These are phyloP conservation scores for Drosophila robusta DNA, from an alignment of 2,888 invertebrate genomes.

Conservation along the genomic window DNA sequence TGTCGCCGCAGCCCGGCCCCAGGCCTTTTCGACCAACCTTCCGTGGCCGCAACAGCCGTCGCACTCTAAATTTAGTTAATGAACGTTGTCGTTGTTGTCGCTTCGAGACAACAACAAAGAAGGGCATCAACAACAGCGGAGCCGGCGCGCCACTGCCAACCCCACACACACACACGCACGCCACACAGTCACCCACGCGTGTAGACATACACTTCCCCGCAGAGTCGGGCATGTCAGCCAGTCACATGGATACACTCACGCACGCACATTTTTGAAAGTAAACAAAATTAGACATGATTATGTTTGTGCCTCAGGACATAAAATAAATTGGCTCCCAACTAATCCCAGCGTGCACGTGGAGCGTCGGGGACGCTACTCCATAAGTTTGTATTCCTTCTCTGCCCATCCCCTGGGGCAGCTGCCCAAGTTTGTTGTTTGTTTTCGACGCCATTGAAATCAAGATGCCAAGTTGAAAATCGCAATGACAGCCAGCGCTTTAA, in stretches of 20 bases:
- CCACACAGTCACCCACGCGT: slow-evolving; percentile 45
- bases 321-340: slow-evolving; percentile 80
- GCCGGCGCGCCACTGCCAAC: slow-evolving; percentile 13
- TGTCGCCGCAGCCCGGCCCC: slow-evolving; percentile 10
- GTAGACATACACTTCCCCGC: slow-evolving; percentile 21
- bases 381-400: slow-evolving; percentile 13
- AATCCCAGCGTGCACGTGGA: slow-evolving; percentile 73
- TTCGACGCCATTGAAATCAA: slow-evolving; percentile 31
- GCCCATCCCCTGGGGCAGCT: slow-evolving; percentile 3
- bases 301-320: slow-evolving; percentile 79
- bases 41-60: slow-evolving; percentile 66
- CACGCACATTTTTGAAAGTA: slow-evolving; percentile 79
- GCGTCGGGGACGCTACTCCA: slow-evolving; percentile 15
- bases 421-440: slow-evolving; percentile 34
- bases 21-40: slow-evolving; percentile 17
- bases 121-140: slow-evolving; percentile 10
- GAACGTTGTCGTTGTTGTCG: slow-evolving; percentile 55
- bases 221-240: slow-evolving; percentile 18
- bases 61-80: slow-evolving; percentile 79
- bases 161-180: slow-evolving; percentile 4
- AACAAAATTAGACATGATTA: slow-evolving; percentile 81
- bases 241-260: slow-evolving; percentile 55
- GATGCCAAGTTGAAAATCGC: slow-evolving; percentile 36
- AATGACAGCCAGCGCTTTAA: background rate
- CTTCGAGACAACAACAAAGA: slow-evolving; percentile 13